phyloP scores from a whole-genome alignment of 2,888 invertebrate species.

The Colostygia pectinataria region DNA sequence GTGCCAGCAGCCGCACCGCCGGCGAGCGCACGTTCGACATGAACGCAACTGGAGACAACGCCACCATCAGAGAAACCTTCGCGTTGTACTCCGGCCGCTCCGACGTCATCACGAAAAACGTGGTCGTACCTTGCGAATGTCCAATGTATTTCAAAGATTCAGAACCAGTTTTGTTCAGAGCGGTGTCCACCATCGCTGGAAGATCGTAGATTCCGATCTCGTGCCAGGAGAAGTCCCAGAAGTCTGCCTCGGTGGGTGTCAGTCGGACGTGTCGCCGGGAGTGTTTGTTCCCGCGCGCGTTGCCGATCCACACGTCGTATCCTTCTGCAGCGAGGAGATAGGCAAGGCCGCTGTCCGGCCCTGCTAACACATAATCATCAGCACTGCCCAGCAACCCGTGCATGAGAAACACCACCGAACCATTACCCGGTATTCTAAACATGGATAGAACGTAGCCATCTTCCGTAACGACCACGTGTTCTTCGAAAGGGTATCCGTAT shows the following conservation, averaged over 20 bases:
- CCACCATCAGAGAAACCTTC: conserved; percentile 80
- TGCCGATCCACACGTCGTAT: conserved; percentile 91
- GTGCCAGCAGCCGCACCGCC: conserved; percentile 52
- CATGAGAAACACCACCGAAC: conserved; percentile 59
- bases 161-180: conserved; percentile 77
- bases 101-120: conserved; percentile 82
- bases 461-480: conserved; percentile 50
- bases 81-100: conserved; percentile 79
- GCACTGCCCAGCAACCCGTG: conserved; percentile 64
- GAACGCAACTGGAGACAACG: conserved; percentile 83
- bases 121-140: conserved; percentile 87
- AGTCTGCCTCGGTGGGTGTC: conserved; percentile 64
- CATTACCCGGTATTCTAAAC: conserved; percentile 57
- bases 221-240: conserved; percentile 90
- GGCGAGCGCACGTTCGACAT: conserved; percentile 66
- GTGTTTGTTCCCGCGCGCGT: conserved; percentile 89
- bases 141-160: conserved; percentile 85
- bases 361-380: conserved; percentile 61
- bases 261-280: conserved; percentile 77
- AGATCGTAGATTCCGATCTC: conserved; percentile 90
- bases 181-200: conserved; percentile 90
- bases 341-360: conserved; percentile 54
- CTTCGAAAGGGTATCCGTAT: conserved; percentile 55
- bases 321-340: conserved; percentile 83
- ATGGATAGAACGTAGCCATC: conserved; percentile 58